Base-by-base conservation (phyloP, 2,888 invertebrate species). In the Timandra comae region DNA sequence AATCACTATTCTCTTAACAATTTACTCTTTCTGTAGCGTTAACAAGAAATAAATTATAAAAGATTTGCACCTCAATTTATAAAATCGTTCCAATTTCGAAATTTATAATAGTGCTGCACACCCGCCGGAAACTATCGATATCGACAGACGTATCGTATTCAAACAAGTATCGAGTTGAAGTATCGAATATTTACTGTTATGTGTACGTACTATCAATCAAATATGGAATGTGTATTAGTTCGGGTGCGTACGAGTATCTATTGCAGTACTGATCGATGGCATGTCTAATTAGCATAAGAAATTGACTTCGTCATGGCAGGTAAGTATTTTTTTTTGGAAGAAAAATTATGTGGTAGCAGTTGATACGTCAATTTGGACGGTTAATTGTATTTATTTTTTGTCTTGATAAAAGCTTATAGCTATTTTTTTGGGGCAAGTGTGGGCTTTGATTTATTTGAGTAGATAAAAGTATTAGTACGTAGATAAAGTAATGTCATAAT, bases 281-380 rank as follows among this genome's bases (percentile, higher is more conserved):
- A 66, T 63, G 67, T 63, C 70, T 76, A 71, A 76, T 79, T 79
- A 73, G 61, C 70, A 73, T 71, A 60, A 52, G 56, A 55, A 56
- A 63, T 50, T 33, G 39, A 42, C 37, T 46, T 44, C 37, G 12
- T 31, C 34, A 35, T 22, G 22, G 9, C 2, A 25, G 29, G 37
- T 33, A 42, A 35, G 31, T 10, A 16, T 23, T 20, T 35, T 35
- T 36, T 31, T 7, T 30, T 3, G 7, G 25, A 24, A 30, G 20
- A 30, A 39, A 31, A 16, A 16, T 16, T 16, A 6, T 34, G 38
- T 27, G 38, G 41, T 38, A 40, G 43, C 43, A 20, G 27, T 12
- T 24, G 25, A 29, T 11, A 9, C 23, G 29, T 34, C 29, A 34
- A 30, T 33, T 33, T 25, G 30, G 33, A 29, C 27, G 16, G 16